Evolutionary conservation across 2,113 vertebrate genomes (phyloP), one percentile per base, ranked within the genome.

Genomic region (Macaca mulatta): DNA sequence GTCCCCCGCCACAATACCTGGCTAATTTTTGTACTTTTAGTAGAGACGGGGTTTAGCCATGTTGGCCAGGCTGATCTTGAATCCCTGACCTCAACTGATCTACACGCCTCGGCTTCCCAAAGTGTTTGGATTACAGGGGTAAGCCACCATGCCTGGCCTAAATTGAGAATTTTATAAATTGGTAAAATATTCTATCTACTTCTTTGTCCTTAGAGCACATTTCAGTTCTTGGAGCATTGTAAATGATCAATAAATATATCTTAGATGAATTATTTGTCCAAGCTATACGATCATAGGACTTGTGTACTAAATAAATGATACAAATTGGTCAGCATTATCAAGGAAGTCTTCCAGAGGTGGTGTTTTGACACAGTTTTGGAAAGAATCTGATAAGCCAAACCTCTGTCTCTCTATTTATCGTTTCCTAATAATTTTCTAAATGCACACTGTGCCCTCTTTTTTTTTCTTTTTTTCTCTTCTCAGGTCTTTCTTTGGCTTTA

Each of bases 391-490:
- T 52, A 50, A 57, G 40, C 6, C 25, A 23, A 69, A 38, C 92
- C 43, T 25, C 23, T 25, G n/a, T 25, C 23, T 25, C 32, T 69
- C 13, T 14, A 11, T 25, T 50, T 50, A 45, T 25, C 40, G 2
- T 38, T 92, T 92, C 90, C 80, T 87, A 72, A n/a, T 57, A 77
- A 72, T 38, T 8, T 79, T 64, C 32, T 48, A 70, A 93, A 72
- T 61, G 8, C 0, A 40, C 20, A 35, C 13, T 90, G 25, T 18
- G 52, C 3, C 4, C 38, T 85, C 6, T 48, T 74, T 32, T 64
- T 61, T 61, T 27, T 64, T 32, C 13, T 64, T 64, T 64, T 30
- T 64, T 64, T 64, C 27, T 64, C 27, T 64, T 64, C 12, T 30
- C 61, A 32, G 61, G 5, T 32, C 27, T 64, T 64, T 64, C 27